Conservation (phyloP, 2,888 invertebrate species). For the Apodemia mormo region DNA sequence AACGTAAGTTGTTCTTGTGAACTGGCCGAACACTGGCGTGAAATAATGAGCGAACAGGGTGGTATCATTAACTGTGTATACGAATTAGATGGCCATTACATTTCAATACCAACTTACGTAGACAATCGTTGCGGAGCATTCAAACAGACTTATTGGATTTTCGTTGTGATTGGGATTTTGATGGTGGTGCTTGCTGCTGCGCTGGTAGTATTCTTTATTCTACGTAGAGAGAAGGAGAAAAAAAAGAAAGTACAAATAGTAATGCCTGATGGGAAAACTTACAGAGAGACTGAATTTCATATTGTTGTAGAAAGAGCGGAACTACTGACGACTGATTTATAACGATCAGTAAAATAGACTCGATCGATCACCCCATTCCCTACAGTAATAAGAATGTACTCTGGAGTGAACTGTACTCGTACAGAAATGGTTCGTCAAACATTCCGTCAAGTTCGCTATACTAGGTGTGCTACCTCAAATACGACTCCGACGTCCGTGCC, state of each 20-base stretch:
- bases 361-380: not conserved
- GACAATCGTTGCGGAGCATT: constrained; percentile 68
- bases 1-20: constrained; percentile 83
- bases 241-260: constrained; percentile 82
- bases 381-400: not conserved
- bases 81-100: constrained; percentile 58
- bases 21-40: constrained; percentile 63
- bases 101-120: constrained; percentile 65
- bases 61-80: constrained; percentile 70
- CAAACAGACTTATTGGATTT: constrained; percentile 74
- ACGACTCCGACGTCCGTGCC: constrained; percentile 38
- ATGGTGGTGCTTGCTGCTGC: constrained; percentile 72
- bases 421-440: not conserved
- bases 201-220: constrained; percentile 70
- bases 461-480: not conserved
- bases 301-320: constrained; percentile 93
- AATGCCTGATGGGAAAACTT: constrained; percentile 90
- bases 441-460: not conserved
- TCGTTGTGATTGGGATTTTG: constrained; percentile 69
- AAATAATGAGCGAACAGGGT: constrained; percentile 58
- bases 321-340: constrained; percentile 90
- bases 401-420: not conserved
- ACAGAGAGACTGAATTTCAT: constrained; percentile 92
- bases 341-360: constrained; percentile 40
- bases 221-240: constrained; percentile 76